A percentile compares a stretch with the other conserved stretches of the same genome.
Evolutionary conservation across 2,113 vertebrate genomes (phyloP).

Genomic region (Ictalurus furcatus): DNA sequence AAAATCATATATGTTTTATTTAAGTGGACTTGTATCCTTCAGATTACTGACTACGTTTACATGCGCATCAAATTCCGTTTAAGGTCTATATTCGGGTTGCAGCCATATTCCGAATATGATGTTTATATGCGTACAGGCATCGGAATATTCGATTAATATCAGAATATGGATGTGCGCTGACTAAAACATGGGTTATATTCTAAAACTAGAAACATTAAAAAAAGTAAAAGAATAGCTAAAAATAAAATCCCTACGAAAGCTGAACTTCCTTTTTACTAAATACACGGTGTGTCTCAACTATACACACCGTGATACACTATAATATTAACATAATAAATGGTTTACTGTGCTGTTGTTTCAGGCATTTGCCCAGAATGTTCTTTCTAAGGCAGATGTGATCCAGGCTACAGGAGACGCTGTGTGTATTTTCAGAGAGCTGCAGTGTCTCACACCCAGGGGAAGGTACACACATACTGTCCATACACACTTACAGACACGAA

Average conservation of each 20-base stretch:
- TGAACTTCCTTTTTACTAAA: neutral
- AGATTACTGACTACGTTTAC: neutral
- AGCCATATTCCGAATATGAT: too few relatives aligned
- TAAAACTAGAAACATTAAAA: neutral
- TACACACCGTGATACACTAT: neutral
- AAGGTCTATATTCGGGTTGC: too few relatives aligned
- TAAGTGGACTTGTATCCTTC: neutral
- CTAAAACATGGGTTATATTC: neutral
- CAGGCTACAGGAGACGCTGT: conserved; percentile 86
- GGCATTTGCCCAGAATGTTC: conserved; percentile 85
- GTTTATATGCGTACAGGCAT: too few relatives aligned
- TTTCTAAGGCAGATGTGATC: conserved; percentile 86
- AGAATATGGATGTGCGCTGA: too few relatives aligned
- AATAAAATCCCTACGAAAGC: neutral
- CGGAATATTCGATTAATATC: too few relatives aligned
- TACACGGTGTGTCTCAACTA: neutral
- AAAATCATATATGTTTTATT: neutral
- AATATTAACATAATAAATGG: neutral
- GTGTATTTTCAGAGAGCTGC: conserved; percentile 86
- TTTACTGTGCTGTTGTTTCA: conserved; percentile 49
- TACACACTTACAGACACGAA: neutral
- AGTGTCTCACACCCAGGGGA: conserved; percentile 84
- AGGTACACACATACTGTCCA: conserved; percentile 62
- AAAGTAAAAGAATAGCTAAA: neutral
- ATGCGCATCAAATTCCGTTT: too few relatives aligned